These are phyloP conservation scores for Andinoacara biseriatus DNA, from an alignment of 2,113 vertebrate genomes.

Conservation along the genomic window DNA sequence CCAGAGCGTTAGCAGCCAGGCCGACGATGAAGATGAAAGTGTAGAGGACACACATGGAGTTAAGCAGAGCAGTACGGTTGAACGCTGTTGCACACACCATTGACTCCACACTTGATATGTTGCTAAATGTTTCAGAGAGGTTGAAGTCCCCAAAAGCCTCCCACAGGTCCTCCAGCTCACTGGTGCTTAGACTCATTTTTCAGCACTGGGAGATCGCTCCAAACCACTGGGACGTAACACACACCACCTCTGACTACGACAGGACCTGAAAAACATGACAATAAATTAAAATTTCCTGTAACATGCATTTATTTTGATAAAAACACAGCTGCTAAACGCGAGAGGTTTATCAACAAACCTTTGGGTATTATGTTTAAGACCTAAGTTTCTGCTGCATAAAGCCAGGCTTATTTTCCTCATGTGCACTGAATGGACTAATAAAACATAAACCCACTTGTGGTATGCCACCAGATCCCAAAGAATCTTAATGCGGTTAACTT, in stretches of 20 bases:
- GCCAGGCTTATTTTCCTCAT: slow-evolving; percentile 29
- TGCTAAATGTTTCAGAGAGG: slow-evolving; percentile 80
- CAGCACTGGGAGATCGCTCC: slow-evolving; percentile 33
- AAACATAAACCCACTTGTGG: slow-evolving; percentile 54
- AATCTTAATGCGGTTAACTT: slow-evolving; percentile 70
- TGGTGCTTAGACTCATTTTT: slow-evolving; percentile 77
- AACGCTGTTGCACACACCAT: slow-evolving; percentile 80
- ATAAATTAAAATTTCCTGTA: slow-evolving; percentile 25
- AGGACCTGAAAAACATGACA: slow-evolving; percentile 60
- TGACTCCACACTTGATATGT: slow-evolving; percentile 82
- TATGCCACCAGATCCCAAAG: slow-evolving; percentile 59
- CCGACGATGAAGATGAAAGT: slow-evolving; percentile 93
- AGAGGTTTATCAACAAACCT: background rate
- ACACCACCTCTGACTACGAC: slow-evolving; percentile 33
- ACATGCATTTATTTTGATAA: slow-evolving; percentile 8
- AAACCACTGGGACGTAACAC: slow-evolving; percentile 36
- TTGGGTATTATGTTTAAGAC: slow-evolving; percentile 30
- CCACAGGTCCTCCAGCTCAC: slow-evolving; percentile 78
- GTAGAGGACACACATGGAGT: slow-evolving; percentile 89
- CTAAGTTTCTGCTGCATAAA: slow-evolving; percentile 31
- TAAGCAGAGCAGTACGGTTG: slow-evolving; percentile 84
- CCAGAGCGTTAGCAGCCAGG: slow-evolving; percentile 89
- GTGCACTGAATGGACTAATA: slow-evolving; percentile 46
- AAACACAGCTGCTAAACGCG: background rate
- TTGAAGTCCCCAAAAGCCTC: slow-evolving; percentile 83